phyloP scores from a whole-genome alignment of 2,888 invertebrate species.

The Sinohyriopsis cumingii region DNA sequence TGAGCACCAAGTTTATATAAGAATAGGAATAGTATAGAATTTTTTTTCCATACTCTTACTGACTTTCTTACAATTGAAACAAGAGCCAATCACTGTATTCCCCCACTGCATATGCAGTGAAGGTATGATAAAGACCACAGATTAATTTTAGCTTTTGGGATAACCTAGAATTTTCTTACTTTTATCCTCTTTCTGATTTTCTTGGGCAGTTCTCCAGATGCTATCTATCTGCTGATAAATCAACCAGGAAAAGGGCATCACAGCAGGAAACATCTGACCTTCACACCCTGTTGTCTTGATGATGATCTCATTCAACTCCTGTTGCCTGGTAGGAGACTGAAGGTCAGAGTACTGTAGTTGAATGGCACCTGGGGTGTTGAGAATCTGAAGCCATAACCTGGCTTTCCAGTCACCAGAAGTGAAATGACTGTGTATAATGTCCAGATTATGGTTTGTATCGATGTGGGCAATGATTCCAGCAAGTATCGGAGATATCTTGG shows the following conservation, averaged over 20 bases:
- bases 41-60: slow-evolving; percentile 5
- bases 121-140: no score
- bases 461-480: slow-evolving; percentile 60
- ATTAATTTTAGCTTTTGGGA: no score
- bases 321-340: slow-evolving; percentile 35
- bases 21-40: background rate
- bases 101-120: no score
- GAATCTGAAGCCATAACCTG: slow-evolving; percentile 53
- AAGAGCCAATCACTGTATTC: no score
- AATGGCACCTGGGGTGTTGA: slow-evolving; percentile 40
- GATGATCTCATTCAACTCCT: slow-evolving; percentile 51
- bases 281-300: slow-evolving; percentile 47
- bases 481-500: slow-evolving; percentile 58
- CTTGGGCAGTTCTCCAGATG: slow-evolving; percentile 17
- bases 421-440: slow-evolving; percentile 32
- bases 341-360: slow-evolving; percentile 41
- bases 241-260: slow-evolving; percentile 62
- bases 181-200: slow-evolving; percentile 5
- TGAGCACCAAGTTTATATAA: no score
- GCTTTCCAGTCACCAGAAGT: slow-evolving; percentile 37
- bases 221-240: slow-evolving; percentile 32
- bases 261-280: slow-evolving; percentile 34
- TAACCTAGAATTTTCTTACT: background rate
- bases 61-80: background rate
- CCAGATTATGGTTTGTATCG: slow-evolving; percentile 63